Conservation (phyloP, 1,140 invertebrate species). For the Amyelois transitella region DNA sequence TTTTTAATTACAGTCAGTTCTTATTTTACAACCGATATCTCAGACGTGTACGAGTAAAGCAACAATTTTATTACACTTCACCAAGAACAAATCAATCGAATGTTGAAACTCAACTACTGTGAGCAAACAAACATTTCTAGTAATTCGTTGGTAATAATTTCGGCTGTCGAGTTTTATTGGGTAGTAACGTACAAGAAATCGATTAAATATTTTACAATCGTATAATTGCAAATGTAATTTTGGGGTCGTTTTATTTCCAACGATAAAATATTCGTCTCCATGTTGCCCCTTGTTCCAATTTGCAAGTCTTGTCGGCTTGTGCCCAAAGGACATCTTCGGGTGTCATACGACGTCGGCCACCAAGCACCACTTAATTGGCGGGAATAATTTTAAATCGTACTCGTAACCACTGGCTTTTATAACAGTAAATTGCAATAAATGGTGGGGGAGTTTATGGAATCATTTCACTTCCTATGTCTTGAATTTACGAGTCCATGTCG, state of each 20-base stretch:
- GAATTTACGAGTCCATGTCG: not conserved
- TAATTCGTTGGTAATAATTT: not conserved
- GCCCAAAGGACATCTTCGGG: constrained; percentile 36
- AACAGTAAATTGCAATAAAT: constrained; percentile 39
- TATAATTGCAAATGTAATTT: not conserved
- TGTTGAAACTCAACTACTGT: too few species aligned
- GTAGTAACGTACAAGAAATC: not conserved
- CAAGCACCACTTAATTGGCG: constrained; percentile 37
- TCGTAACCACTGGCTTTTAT: constrained; percentile 37
- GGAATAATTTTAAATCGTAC: constrained; percentile 38
- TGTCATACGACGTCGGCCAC: constrained; percentile 32
- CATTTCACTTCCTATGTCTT: constrained; percentile 1
- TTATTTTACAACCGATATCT: too few species aligned
- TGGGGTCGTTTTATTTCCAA: not conserved
- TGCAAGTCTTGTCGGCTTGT: constrained; percentile 26
- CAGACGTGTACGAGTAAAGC: too few species aligned
- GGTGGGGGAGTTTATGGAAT: constrained; percentile 7
- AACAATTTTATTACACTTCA: too few species aligned
- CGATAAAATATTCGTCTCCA: constrained; percentile 5
- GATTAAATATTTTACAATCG: not conserved
- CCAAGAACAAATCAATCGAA: too few species aligned
- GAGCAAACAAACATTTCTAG: too few species aligned
- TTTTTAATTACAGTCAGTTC: too few species aligned
- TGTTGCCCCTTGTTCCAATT: constrained; percentile 16
- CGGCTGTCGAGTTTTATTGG: not conserved